Percentiles rank a stretch among this genome's conserved stretches.
These are phyloP conservation scores for Oryzias woworae DNA, from an alignment of 2,113 vertebrate species.

Conservation along the genomic window DNA sequence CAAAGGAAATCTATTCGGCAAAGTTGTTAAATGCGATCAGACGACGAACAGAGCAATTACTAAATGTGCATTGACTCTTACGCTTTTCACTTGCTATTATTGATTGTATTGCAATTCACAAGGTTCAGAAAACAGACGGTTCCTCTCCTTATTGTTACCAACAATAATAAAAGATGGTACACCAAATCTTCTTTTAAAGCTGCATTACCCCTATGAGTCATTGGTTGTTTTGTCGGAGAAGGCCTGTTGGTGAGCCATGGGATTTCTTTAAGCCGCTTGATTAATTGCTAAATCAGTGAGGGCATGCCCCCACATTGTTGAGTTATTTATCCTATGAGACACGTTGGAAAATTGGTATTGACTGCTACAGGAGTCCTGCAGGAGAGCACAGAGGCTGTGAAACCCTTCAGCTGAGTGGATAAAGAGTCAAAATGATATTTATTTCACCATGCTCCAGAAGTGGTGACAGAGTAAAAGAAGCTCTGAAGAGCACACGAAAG, in stretches of 20 bases:
- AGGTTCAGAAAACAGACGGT: conserved; percentile 6
- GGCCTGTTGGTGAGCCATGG: not conserved
- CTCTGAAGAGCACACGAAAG: not conserved
- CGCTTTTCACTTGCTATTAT: not conserved
- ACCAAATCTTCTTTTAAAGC: not conserved
- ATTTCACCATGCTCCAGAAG: not conserved
- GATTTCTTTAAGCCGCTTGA: conserved; percentile 4
- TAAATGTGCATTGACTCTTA: not conserved
- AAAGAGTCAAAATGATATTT: not conserved
- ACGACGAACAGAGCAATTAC: not conserved
- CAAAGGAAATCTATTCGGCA: not conserved
- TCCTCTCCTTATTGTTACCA: not conserved
- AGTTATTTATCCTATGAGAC: conserved; percentile 11
- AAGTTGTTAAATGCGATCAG: not conserved
- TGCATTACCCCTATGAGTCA: not conserved
- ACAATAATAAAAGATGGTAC: not conserved
- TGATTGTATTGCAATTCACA: not conserved
- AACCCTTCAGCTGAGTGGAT: not conserved
- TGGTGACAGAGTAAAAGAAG: not conserved
- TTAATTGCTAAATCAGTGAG: conserved; percentile 3
- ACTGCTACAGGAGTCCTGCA: conserved; percentile 1
- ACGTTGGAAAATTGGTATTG: conserved; percentile 14
- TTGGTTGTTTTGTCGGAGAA: not conserved
- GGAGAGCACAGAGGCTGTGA: conserved; percentile 5
- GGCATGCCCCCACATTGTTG: conserved; percentile 2